Conservation (phyloP, 2,113 vertebrate genomes). For the Dascyllus trimaculatus region DNA sequence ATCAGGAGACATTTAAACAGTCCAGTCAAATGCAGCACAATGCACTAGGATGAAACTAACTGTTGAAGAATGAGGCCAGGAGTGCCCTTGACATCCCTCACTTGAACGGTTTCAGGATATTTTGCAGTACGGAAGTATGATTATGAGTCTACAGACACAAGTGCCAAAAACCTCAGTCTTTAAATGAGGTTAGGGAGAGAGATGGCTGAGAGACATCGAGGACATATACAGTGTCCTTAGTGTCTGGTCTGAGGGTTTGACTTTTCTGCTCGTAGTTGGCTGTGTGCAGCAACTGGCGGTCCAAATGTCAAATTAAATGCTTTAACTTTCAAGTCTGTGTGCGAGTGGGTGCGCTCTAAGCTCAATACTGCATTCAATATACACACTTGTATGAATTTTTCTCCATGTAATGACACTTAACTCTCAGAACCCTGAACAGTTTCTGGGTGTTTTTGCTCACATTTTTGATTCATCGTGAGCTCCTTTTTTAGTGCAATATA, state of each 20-base stretch:
- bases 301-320: slow-evolving; percentile 49
- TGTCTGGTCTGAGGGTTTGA: slow-evolving; percentile 29
- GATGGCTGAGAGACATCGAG: slow-evolving; percentile 27
- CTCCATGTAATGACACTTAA: slow-evolving; percentile 18
- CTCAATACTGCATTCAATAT: not conserved
- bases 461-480: too few relatives aligned
- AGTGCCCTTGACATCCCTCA: slow-evolving; percentile 59
- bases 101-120: slow-evolving; percentile 47
- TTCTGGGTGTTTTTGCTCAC: too few relatives aligned
- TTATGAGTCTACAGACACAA: slow-evolving; percentile 39
- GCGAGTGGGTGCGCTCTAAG: not conserved
- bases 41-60: slow-evolving; percentile 58
- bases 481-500: too few relatives aligned
- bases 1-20: slow-evolving; percentile 75
- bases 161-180: slow-evolving; percentile 31
- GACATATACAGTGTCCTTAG: slow-evolving; percentile 15
- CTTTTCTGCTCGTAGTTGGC: slow-evolving; percentile 16
- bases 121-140: slow-evolving; percentile 44
- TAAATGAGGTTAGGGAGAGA: slow-evolving; percentile 51
- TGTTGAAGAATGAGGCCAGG: slow-evolving; percentile 67
- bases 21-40: slow-evolving; percentile 71
- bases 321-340: slow-evolving; percentile 66
- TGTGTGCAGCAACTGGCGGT: slow-evolving; percentile 22
- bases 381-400: not conserved
- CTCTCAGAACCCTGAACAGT: too few relatives aligned